Evolutionary conservation across 2,797 vertebrate genomes (phyloP).

Genomic region (Phoeniculus purpureus): DNA sequence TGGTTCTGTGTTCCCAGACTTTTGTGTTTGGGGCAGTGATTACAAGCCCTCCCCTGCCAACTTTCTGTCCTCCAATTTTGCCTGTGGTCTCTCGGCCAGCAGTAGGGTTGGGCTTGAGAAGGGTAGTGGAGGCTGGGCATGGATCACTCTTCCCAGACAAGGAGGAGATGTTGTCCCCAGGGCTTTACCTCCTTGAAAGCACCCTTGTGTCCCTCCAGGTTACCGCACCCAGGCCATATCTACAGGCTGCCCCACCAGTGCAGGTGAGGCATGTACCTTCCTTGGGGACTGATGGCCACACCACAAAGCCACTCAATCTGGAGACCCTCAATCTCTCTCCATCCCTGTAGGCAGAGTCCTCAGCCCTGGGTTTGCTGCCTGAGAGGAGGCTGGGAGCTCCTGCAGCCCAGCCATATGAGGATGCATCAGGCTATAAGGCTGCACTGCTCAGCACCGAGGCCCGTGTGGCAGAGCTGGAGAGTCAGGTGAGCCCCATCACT

Average conservation of each 20-base stretch:
- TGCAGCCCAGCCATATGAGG: conserved; percentile 36
- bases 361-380: conserved; percentile 35
- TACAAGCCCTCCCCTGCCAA: fast-evolving
- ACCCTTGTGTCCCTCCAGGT: background rate
- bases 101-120: background rate
- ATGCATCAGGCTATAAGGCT: conserved; percentile 31
- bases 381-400: conserved; percentile 51
- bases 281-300: too few relatives aligned
- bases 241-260: background rate
- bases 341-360: conserved; percentile 61
- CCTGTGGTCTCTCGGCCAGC: fast-evolving
- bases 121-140: background rate
- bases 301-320: background rate
- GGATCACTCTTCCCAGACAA: background rate
- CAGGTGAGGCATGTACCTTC: background rate
- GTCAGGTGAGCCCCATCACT: conserved; percentile 77
- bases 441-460: conserved; percentile 77
- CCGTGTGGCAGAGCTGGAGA: conserved; percentile 83
- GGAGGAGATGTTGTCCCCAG: background rate
- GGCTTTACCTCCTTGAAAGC: background rate
- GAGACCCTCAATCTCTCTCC: background rate
- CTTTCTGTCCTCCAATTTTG: too few relatives aligned
- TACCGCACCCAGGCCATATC: background rate
- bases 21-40: background rate
- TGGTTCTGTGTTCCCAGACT: fast-evolving